phyloP scores from a whole-genome alignment of 2,113 vertebrate genomes.

The Rattus norvegicus region GRCr8 NC_086024.1:88260501-88261000 shows the following conservation, averaged over 20 bases:
- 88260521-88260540: not conserved
- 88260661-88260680: too few species aligned
- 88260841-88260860: not conserved
- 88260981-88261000: not conserved
- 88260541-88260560: not conserved
- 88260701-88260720: not conserved
- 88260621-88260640: not conserved
- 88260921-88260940: not conserved
- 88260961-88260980: not conserved
- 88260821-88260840: not conserved
- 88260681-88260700: not conserved
- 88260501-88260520: not conserved
- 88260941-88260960: not conserved
- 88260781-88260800: not conserved
- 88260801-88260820: not conserved
- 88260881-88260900: not conserved
- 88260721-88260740: too few species aligned
- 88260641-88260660: not conserved
- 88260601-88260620: not conserved
- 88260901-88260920: not conserved
- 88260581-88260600: not conserved
- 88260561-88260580: not conserved
- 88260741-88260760: not conserved
- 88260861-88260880: not conserved
- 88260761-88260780: not conserved